A percentile compares a stretch with the other conserved stretches of the same genome.
Evolutionary conservation across 2,888 invertebrate species (phyloP).

Genomic region (Euplexia lucipara): DNA sequence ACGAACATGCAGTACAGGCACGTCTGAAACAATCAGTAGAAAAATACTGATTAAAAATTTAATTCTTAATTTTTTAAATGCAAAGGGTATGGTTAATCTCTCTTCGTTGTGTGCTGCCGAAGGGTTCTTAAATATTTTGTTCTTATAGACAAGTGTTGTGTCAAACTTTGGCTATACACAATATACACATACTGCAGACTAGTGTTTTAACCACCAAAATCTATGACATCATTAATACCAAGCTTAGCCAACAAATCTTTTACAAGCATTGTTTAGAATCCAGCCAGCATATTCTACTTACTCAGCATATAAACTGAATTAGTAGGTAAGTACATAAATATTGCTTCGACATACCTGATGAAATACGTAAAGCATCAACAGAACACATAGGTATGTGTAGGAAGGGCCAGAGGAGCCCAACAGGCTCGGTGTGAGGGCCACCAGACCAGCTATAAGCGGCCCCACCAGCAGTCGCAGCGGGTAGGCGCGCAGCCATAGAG

Average conservation of each 20-base stretch:
- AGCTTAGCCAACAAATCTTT: too few species aligned
- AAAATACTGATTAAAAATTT: too few species aligned
- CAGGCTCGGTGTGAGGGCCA: conserved; percentile 96
- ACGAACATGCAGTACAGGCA: conserved; percentile 99
- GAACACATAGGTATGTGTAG: conserved; percentile 94
- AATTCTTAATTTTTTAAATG: too few species aligned
- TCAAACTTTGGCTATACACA: too few species aligned
- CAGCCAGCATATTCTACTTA: neutral
- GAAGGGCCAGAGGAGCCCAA: conserved; percentile 90
- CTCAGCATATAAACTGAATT: neutral
- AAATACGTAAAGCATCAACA: conserved; percentile 95
- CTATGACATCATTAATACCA: too few species aligned
- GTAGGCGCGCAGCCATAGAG: conserved; percentile 96
- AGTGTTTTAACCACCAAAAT: neutral
- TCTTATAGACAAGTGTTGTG: too few species aligned
- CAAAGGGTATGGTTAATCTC: too few species aligned
- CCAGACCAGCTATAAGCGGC: conserved; percentile 95
- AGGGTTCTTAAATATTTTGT: too few species aligned
- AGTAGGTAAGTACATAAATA: neutral
- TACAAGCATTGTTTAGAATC: neutral
- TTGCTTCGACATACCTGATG: conserved; percentile 93
- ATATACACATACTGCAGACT: too few species aligned
- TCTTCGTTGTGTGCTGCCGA: too few species aligned
- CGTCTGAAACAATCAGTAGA: conserved; percentile 91
- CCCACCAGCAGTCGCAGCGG: conserved; percentile 97